Percentiles rank a stretch among this genome's conserved stretches.
phyloP scores from a whole-genome alignment of 2,888 invertebrate genomes.

The Antitype chi region DNA sequence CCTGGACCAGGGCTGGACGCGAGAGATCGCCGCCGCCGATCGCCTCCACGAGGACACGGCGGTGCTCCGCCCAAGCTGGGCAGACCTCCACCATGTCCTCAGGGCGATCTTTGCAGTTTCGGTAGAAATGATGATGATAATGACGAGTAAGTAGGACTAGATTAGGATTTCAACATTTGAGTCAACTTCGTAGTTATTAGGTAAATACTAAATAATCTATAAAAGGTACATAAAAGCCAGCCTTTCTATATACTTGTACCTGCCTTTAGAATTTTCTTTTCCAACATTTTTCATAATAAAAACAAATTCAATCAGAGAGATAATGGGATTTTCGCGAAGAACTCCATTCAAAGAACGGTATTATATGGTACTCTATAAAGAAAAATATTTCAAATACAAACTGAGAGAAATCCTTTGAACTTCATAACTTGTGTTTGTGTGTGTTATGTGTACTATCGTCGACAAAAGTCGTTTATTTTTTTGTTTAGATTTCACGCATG shows the following conservation, averaged over 20 bases:
- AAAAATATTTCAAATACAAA: slow-evolving; percentile 60
- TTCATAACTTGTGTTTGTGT: slow-evolving; percentile 37
- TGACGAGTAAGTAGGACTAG: too few relatives aligned
- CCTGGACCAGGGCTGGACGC: too few relatives aligned
- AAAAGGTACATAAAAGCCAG: neutral
- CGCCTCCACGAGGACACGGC: too few relatives aligned
- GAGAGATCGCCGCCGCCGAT: too few relatives aligned
- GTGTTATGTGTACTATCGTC: slow-evolving; percentile 16
- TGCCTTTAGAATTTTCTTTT: slow-evolving; percentile 12
- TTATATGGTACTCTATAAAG: slow-evolving; percentile 51
- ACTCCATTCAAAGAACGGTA: slow-evolving; percentile 53
- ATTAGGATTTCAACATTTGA: neutral
- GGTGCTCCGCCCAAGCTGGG: too few relatives aligned
- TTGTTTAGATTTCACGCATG: slow-evolving; percentile 10
- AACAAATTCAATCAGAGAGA: slow-evolving; percentile 59
- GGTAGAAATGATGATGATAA: too few relatives aligned
- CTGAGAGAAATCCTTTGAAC: slow-evolving; percentile 54
- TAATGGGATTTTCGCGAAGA: slow-evolving; percentile 58
- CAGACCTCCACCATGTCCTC: too few relatives aligned
- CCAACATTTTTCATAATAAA: slow-evolving; percentile 44
- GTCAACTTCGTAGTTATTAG: neutral
- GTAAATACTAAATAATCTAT: slow-evolving; percentile 17
- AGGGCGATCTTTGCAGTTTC: too few relatives aligned
- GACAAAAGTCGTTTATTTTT: slow-evolving; percentile 26
- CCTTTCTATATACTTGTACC: neutral